Conservation (phyloP, 2,888 invertebrate species). For the Leucozona laternaria region DNA sequence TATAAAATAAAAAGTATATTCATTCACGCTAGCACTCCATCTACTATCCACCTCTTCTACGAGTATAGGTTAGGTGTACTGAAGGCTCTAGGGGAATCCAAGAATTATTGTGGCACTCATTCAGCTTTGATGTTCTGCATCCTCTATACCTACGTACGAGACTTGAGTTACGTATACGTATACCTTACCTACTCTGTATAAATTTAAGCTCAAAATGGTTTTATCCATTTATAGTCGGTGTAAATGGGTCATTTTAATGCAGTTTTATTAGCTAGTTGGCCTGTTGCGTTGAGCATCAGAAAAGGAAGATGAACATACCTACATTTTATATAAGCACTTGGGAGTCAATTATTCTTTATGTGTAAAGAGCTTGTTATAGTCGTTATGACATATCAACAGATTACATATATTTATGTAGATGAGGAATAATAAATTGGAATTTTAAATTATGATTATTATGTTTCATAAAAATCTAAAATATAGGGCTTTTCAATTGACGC, state of each 20-base stretch:
- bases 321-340: not conserved
- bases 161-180: slow-evolving; percentile 7
- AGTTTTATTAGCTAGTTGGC: slow-evolving; percentile 36
- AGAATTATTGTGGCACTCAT: slow-evolving; percentile 57
- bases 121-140: slow-evolving; percentile 56
- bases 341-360: slow-evolving; percentile 13
- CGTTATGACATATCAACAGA: not conserved
- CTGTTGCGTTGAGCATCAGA: not conserved
- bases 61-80: too few relatives aligned
- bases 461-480: too few relatives aligned
- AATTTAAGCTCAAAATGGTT: slow-evolving; percentile 43
- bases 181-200: slow-evolving; percentile 33
- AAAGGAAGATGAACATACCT: not conserved
- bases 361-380: not conserved
- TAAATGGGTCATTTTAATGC: slow-evolving; percentile 61
- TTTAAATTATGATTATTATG: too few relatives aligned
- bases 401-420: too few relatives aligned
- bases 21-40: slow-evolving; percentile 37
- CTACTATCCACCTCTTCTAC: slow-evolving; percentile 22
- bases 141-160: slow-evolving; percentile 1
- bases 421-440: too few relatives aligned
- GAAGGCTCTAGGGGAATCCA: slow-evolving; percentile 51
- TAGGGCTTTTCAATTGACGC: too few relatives aligned
- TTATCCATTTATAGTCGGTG: slow-evolving; percentile 47
- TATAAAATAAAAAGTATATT: slow-evolving; percentile 24